Evolutionary conservation across 2,888 invertebrate genomes (phyloP).

Genomic region (Hirtodrosophila confusa): DNA sequence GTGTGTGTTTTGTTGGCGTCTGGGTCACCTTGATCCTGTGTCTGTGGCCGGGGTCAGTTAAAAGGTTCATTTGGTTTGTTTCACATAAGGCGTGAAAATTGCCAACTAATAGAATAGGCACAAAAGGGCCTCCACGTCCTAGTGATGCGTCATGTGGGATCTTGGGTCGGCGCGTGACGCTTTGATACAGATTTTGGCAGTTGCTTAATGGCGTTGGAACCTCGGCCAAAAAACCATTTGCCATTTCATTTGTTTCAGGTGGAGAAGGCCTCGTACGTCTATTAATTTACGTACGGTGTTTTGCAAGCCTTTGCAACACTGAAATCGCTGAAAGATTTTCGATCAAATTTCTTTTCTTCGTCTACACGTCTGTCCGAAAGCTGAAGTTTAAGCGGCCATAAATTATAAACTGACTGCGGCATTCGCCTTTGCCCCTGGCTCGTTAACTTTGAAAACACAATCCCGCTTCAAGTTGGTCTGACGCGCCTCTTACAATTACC

Average conservation of each 20-base stretch:
- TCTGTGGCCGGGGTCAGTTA: slow-evolving; percentile 35
- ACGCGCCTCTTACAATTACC: slow-evolving; percentile 51
- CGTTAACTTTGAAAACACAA: slow-evolving; percentile 62
- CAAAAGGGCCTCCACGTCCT: slow-evolving; percentile 46
- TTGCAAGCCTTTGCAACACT: slow-evolving; percentile 33
- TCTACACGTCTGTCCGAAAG: slow-evolving; percentile 28
- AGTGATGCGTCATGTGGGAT: slow-evolving; percentile 49
- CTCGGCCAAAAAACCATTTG: slow-evolving; percentile 15
- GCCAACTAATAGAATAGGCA: slow-evolving; percentile 66
- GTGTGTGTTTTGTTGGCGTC: not conserved
- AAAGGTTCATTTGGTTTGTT: slow-evolving; percentile 50
- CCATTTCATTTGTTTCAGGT: slow-evolving; percentile 51
- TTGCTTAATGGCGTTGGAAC: slow-evolving; percentile 19
- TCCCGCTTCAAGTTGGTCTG: slow-evolving; percentile 45
- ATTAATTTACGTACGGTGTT: slow-evolving; percentile 35
- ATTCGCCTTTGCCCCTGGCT: slow-evolving; percentile 55
- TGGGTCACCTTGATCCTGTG: slow-evolving; percentile 52
- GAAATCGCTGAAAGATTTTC: slow-evolving; percentile 41
- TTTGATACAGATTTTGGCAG: slow-evolving; percentile 30
- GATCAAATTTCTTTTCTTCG: slow-evolving; percentile 43
- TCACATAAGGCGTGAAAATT: slow-evolving; percentile 68
- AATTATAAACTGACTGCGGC: slow-evolving; percentile 67
- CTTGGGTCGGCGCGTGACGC: slow-evolving; percentile 35
- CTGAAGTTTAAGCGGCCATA: slow-evolving; percentile 62
- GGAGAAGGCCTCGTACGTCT: slow-evolving; percentile 21